phyloP scores from a whole-genome alignment of 1,140 invertebrate genomes.

The Panagrolaimus sp. region DNA sequence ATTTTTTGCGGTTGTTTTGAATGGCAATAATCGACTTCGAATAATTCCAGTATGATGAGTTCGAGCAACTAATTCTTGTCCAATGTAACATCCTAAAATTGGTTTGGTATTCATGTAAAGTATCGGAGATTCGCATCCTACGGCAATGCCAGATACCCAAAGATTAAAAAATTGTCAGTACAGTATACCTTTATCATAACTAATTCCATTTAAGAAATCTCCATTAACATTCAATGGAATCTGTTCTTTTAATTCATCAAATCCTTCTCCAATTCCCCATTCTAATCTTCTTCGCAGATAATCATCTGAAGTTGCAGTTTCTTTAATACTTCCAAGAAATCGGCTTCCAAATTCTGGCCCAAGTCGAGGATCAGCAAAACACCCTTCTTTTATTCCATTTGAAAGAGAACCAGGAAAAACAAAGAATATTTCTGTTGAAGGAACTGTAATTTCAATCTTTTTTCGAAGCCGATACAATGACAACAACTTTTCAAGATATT shows the following conservation, averaged over 20 bases:
- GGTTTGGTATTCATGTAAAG: constrained; percentile 54
- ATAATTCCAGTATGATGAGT: constrained; percentile 91
- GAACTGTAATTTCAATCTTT: constrained; percentile 54
- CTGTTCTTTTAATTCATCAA: constrained; percentile 72
- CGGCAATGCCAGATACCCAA: too few species aligned
- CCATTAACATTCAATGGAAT: constrained; percentile 89
- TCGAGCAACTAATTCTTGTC: constrained; percentile 88
- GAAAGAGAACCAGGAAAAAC: neutral
- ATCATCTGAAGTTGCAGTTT: constrained; percentile 24
- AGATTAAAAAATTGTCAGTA: too few species aligned
- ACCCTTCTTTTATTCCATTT: neutral
- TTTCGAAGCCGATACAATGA: constrained; percentile 61
- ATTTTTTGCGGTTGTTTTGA: constrained; percentile 59
- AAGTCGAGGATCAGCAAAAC: constrained; percentile 38
- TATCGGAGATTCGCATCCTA: too few species aligned
- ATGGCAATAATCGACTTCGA: constrained; percentile 85
- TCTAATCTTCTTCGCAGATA: constrained; percentile 44
- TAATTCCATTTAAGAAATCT: constrained; percentile 89
- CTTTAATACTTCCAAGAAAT: constrained; percentile 21
- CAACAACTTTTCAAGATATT: constrained; percentile 58
- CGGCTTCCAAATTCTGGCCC: constrained; percentile 35
- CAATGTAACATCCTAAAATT: constrained; percentile 67
- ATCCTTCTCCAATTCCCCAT: constrained; percentile 81
- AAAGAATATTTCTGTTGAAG: constrained; percentile 14
- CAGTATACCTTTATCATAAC: constrained; percentile 78